A percentile compares a stretch with the other conserved stretches of the same genome.
Conservation (phyloP, 2,113 vertebrate genomes). For the Prietella phreatophila region DNA sequence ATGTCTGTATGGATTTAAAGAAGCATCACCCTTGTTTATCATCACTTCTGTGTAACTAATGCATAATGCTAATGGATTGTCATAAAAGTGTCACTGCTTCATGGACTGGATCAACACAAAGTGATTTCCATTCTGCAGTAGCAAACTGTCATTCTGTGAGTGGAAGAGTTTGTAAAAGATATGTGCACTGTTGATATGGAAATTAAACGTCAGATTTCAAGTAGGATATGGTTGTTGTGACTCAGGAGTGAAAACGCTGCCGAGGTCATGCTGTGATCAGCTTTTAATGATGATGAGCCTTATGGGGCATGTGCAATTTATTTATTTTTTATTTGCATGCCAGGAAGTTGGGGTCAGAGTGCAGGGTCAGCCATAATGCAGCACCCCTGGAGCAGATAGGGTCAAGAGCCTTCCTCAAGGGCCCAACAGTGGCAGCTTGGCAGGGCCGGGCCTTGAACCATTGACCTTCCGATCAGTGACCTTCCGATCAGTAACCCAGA, state of each 20-base stretch:
- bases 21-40: slow-evolving; percentile 49
- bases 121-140: slow-evolving; percentile 40
- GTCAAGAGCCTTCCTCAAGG: no score
- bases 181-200: slow-evolving; percentile 47
- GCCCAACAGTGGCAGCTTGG: no score
- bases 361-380: no score
- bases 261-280: slow-evolving; percentile 7
- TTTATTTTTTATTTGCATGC: not conserved
- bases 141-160: slow-evolving; percentile 48
- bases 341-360: no score
- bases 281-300: not conserved
- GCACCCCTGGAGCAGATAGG: no score
- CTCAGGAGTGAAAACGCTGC: not conserved
- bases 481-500: no score
- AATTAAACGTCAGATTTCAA: slow-evolving; percentile 65
- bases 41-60: slow-evolving; percentile 46
- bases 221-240: slow-evolving; percentile 35
- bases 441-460: no score
- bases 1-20: slow-evolving; percentile 39
- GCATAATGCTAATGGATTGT: slow-evolving; percentile 33
- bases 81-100: slow-evolving; percentile 35
- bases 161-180: slow-evolving; percentile 44
- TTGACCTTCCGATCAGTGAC: no score
- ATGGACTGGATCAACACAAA: slow-evolving; percentile 34
- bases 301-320: no score